Evolutionary conservation across 2,113 vertebrate genomes (phyloP).

Genomic region (Chaetodon auriga): DNA sequence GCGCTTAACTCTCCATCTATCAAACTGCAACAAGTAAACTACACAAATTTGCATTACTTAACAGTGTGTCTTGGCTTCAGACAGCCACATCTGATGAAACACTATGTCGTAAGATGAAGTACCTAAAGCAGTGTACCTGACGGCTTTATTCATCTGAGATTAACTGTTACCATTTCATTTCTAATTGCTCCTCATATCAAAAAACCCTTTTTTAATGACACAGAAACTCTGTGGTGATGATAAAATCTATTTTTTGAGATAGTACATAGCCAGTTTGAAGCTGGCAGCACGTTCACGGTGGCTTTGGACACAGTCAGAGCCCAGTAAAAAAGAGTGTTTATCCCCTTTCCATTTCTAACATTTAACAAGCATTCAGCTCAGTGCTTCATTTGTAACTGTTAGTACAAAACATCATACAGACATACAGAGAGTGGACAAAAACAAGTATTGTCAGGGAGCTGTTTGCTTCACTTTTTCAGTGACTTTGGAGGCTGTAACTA

Average conservation of each 20-base stretch:
- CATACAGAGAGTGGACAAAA: slow-evolving; percentile 9
- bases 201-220: not conserved
- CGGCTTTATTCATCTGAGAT: not conserved
- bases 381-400: slow-evolving; percentile 1
- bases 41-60: not conserved
- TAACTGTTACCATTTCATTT: not conserved
- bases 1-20: not conserved
- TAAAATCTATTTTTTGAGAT: not conserved
- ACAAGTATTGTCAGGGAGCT: not conserved
- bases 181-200: not conserved
- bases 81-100: not conserved
- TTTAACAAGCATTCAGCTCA: slow-evolving; percentile 20
- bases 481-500: not conserved
- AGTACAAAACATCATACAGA: slow-evolving; percentile 14
- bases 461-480: not conserved
- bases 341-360: not conserved
- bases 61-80: slow-evolving; percentile 16
- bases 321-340: not conserved
- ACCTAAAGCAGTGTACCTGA: not conserved
- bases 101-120: not conserved
- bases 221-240: not conserved
- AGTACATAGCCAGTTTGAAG: not conserved
- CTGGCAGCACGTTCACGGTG: no score
- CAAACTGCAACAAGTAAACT: slow-evolving; percentile 22
- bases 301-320: not conserved